These are phyloP conservation scores for Phyllotis vaccarum DNA, from an alignment of 2,797 vertebrate species.

Conservation along the genomic window DNA sequence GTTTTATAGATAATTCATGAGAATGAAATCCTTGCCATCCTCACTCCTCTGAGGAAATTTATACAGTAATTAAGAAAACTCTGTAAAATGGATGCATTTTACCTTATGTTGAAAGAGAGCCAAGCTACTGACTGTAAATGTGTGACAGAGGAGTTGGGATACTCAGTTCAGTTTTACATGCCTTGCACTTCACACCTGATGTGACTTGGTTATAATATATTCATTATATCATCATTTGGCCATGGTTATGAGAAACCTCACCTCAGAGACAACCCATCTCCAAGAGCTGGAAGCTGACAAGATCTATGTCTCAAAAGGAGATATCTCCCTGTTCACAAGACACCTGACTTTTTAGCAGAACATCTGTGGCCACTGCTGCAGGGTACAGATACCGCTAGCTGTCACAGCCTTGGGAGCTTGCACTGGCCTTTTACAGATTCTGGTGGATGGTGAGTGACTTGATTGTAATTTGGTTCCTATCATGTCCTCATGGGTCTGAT, in stretches of 20 bases:
- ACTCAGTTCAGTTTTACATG: background rate
- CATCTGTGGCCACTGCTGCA: too few relatives aligned
- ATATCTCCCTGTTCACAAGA: background rate
- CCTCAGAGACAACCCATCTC: background rate
- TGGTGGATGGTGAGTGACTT: background rate
- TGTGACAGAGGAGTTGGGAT: background rate
- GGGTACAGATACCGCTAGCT: fast-evolving
- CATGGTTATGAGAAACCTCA: background rate
- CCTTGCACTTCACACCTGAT: background rate
- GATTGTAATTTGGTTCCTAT: background rate
- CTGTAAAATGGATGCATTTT: background rate
- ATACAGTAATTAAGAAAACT: constrained; percentile 4
- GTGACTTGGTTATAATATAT: background rate
- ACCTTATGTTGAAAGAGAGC: background rate
- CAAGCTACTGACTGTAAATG: background rate
- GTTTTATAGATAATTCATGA: background rate
- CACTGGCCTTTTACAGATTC: background rate
- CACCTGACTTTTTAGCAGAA: background rate
- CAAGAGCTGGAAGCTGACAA: background rate
- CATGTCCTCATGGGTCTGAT: background rate
- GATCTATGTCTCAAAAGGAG: background rate
- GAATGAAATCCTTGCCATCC: background rate
- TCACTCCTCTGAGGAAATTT: constrained; percentile 1
- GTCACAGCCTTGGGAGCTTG: background rate
- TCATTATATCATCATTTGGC: background rate